Conservation (phyloP, 2,113 vertebrate genomes). For the Orthonyx spaldingii region DNA sequence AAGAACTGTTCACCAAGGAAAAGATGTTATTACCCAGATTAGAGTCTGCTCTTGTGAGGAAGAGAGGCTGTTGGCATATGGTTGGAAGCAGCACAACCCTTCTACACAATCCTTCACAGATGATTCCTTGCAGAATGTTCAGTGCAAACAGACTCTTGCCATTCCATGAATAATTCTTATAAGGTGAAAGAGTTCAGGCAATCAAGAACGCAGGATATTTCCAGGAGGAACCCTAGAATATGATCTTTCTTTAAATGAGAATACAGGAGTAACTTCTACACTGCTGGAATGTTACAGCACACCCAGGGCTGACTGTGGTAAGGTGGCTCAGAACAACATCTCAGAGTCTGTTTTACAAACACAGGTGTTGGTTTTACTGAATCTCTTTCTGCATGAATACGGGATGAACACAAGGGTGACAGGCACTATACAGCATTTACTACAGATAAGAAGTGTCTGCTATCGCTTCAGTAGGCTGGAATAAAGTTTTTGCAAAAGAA, state of each 20-base stretch:
- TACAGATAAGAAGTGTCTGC: not conserved
- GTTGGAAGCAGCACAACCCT: not conserved
- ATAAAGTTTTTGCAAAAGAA: not conserved
- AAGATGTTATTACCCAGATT: conserved; percentile 16
- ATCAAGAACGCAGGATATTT: not conserved
- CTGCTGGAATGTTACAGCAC: not conserved
- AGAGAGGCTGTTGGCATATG: not conserved
- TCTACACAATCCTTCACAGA: not conserved
- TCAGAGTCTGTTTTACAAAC: not conserved
- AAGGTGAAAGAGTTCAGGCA: not conserved
- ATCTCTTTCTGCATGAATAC: not conserved
- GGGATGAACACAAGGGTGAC: not conserved
- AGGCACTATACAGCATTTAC: not conserved
- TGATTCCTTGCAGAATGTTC: not conserved
- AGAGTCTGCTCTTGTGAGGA: not conserved
- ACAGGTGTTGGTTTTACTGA: not conserved
- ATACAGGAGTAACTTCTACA: not conserved
- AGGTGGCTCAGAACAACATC: not conserved
- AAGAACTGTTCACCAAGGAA: conserved; percentile 7
- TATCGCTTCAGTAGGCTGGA: not conserved
- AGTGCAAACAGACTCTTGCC: not conserved
- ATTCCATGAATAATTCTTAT: not conserved
- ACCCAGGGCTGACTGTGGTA: not conserved
- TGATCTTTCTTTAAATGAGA: not conserved
- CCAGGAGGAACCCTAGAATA: not conserved